Base-by-base conservation (phyloP, 2,797 vertebrate species). In the Liasis olivaceus region DNA sequence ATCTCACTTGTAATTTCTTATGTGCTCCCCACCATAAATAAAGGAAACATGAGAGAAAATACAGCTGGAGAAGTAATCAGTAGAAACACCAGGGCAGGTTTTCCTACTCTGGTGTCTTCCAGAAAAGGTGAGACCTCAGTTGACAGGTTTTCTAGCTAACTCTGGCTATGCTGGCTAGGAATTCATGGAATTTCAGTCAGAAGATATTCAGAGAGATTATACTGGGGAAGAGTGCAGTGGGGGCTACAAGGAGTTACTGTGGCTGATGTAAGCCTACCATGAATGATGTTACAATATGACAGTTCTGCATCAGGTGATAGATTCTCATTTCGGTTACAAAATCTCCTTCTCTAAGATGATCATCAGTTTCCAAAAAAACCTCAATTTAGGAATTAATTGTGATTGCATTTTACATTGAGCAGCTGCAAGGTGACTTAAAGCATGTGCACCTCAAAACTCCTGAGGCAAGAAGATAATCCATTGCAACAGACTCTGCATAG, bases 401-500 rank as follows among this genome's bases (percentile, higher is more conserved):
- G 56, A 92, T 85, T 94, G 91, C 11, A 26, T 91, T 85, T 89
- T 64, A 88, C 13, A 66, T 11, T 51, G 63, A 64, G 84, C 24
- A 90, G 47, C 47, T 59, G 69, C 51, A 22, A 36, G 84, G 26
- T 56, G 58, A 12, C 15, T 88, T 88, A 88, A 66, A 93, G 66
- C 47, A 54, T 88, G 58, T 51, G 87, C 91, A 94, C 91, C 0
- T 0, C 51, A 90, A 86, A 89, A 31, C 54, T 91, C 31, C 85
- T 69, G 58, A 91, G 87, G 91, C 91, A 84, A 84, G 60, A 92
- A 94, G 66, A 64, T 59, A 88, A 88, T 89, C 85, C 59, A 88
- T 54, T 4, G 0, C 0, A 93, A 94, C 63, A 93, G 85, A 36
- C 72, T 36, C 36, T 36, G 36, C 36, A 88, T 62, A 93, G 56